phyloP scores from a whole-genome alignment of 2,113 vertebrate genomes.

The Microtus pennsylvanicus region DNA sequence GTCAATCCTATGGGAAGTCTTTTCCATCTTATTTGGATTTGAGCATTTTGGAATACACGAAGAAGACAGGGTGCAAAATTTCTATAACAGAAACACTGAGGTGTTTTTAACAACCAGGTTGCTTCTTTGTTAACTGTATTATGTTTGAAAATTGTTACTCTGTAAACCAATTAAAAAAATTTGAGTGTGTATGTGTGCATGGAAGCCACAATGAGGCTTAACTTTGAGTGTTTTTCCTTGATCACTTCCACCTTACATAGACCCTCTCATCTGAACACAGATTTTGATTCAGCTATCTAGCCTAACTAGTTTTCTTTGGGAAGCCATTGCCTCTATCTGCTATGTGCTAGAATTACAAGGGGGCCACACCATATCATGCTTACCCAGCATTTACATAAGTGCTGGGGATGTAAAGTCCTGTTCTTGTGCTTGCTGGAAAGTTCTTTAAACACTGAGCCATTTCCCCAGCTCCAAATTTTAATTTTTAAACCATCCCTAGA shows the following conservation, averaged over 20 bases:
- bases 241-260: not conserved
- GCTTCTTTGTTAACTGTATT: not conserved
- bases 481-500: conserved; percentile 4
- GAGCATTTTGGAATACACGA: conserved; percentile 3
- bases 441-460: not conserved
- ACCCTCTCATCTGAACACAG: not conserved
- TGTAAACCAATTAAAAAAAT: not conserved
- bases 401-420: not conserved
- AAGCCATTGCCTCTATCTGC: not conserved
- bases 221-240: not conserved
- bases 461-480: not conserved
- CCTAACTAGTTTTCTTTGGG: not conserved
- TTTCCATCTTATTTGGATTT: not conserved
- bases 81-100: not conserved
- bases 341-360: not conserved
- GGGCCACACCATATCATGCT: not conserved
- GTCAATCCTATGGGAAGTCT: not conserved
- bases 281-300: not conserved
- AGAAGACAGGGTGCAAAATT: not conserved
- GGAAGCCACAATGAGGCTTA: not conserved
- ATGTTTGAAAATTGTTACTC: not conserved
- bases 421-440: not conserved
- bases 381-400: not conserved
- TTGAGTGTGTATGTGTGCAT: not conserved
- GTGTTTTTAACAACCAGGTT: not conserved